Percentiles rank a stretch among this genome's conserved stretches.
Conservation (phyloP, 1,140 invertebrate genomes). For the Andrena cerasifolii region DNA sequence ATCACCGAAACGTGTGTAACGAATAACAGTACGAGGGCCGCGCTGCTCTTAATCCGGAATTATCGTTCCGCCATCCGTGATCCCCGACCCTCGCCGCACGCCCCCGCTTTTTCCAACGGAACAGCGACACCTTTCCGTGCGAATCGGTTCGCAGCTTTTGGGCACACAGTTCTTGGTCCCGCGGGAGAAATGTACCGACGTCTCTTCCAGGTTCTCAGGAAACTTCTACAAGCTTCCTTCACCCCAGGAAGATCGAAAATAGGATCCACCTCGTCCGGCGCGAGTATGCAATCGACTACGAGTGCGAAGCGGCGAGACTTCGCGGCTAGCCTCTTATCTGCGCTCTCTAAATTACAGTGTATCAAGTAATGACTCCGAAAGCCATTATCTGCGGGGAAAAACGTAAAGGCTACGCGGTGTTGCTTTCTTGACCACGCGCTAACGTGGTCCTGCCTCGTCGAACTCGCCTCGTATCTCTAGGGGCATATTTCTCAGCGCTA, state of each 20-base stretch:
- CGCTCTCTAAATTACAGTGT: slow-evolving; percentile 57
- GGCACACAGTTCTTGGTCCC: too few relatives aligned
- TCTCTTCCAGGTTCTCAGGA: neutral
- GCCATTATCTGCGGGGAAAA: slow-evolving; percentile 53
- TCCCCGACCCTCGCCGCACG: neutral
- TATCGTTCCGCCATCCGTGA: neutral
- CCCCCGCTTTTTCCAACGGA: too few relatives aligned
- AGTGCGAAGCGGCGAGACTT: slow-evolving; percentile 17
- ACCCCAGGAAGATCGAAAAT: slow-evolving; percentile 21
- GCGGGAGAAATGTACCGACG: too few relatives aligned
- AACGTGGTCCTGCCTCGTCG: neutral
- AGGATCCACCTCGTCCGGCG: slow-evolving; percentile 9
- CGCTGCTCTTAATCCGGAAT: neutral
- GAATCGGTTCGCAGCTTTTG: too few relatives aligned
- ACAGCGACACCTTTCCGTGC: too few relatives aligned
- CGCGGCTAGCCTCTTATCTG: slow-evolving; percentile 17
- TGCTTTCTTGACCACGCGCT: neutral
- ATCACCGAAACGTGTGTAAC: slow-evolving; percentile 37
- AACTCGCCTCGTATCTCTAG: slow-evolving; percentile 2
- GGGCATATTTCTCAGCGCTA: slow-evolving; percentile 1
- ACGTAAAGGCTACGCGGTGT: slow-evolving; percentile 3
- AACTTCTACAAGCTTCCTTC: neutral
- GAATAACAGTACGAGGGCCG: neutral
- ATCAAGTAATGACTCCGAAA: slow-evolving; percentile 60
- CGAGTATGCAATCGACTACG: slow-evolving; percentile 30